A percentile compares a stretch with the other conserved stretches of the same genome.
Evolutionary conservation across 2,888 invertebrate species (phyloP).

Genomic region (Nipponacmea schrenckii): DNA sequence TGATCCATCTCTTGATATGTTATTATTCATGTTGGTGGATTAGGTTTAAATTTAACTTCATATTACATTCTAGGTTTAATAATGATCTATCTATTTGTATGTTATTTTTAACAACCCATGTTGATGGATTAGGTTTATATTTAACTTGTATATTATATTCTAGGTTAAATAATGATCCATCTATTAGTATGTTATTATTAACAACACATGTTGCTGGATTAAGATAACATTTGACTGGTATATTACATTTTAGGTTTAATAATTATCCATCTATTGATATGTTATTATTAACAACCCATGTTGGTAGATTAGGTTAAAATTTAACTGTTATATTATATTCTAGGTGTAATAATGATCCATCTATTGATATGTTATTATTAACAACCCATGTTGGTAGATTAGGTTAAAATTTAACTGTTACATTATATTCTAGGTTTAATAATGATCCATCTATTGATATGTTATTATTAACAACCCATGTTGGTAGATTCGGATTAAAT

Average conservation of each 20-base stretch:
- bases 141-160: no score
- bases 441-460: constrained; percentile 97
- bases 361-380: constrained; percentile 92
- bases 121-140: no score
- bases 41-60: no score
- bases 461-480: constrained; percentile 91
- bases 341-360: constrained; percentile 95
- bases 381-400: constrained; percentile 82
- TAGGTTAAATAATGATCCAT: no score
- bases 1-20: constrained; percentile 97
- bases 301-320: constrained; percentile 76
- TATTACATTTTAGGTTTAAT: constrained; percentile 78
- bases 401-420: constrained; percentile 94
- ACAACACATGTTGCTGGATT: constrained; percentile 78
- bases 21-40: no score
- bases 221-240: constrained; percentile 74
- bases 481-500: constrained; percentile 81
- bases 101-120: no score
- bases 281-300: constrained; percentile 89
- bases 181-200: constrained; percentile 94
- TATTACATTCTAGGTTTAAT: no score
- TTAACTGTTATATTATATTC: background rate
- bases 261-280: constrained; percentile 97
- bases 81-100: no score
- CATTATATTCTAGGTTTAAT: constrained; percentile 78